Base-by-base conservation (phyloP, 2,797 vertebrate genomes). In the Enteromius treurensis region DNA sequence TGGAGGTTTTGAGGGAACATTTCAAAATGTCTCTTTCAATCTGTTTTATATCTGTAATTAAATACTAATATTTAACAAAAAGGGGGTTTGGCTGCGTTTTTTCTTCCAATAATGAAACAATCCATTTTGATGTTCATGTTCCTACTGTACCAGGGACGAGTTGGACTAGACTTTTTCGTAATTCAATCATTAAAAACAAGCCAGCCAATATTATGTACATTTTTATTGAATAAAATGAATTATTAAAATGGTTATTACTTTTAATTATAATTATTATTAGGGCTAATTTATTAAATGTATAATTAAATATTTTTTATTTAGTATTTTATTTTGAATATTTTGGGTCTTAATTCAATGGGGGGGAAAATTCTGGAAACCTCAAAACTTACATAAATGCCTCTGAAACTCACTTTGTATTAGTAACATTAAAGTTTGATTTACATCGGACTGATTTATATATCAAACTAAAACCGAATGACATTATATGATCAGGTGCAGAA, bases 21-120 rank as follows among this genome's bases (percentile, higher is more conserved):
- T 76, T 58, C 19, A 5, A 29, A 47, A 60, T 26, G 58, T 62
- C 37, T 29, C 17, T 32, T 10, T 1, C 13, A 34, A 29, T 32
- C 76, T 32, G 19, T 69, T 37, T 69, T 29, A 55, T 79, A 21
- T 79, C 21, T 42, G 14, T 69, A 40, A 79, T 79, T 26, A 69
- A 68, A 79, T 79, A 42, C 15, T 79, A 68, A 79, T 79, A 23
- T 65, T 78, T 34, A 65, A 64, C 40, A 76, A 58, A 55, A 40
- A 37, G 51, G 32, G 32, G 29, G 2, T 37, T 76, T 58, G 73
- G 70, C 47, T 73, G 70, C 0, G 47, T 74, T 21, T 51, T 51
- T 32, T 19, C 11, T 74, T 53, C 5, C 47, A 53, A n/a, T 13
- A 74, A 51, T 74, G 9, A 53, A 74, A 19, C 26, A 51, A 74